These are phyloP conservation scores for Carlito syrichta DNA, from an alignment of 2,113 vertebrate species.

Conservation along the genomic window DNA sequence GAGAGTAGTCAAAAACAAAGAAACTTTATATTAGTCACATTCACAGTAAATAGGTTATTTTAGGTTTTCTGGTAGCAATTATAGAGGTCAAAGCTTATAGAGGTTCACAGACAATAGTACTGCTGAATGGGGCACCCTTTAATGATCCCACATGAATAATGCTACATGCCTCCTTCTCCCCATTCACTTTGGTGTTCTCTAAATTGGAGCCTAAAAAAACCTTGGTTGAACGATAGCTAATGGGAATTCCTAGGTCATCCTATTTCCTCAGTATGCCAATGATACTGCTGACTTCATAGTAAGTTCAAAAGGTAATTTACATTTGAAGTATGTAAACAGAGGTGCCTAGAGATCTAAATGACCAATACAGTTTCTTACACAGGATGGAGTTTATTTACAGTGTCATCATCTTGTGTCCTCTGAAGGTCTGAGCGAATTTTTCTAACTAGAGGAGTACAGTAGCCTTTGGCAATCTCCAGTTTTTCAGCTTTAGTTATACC, in stretches of 20 bases:
- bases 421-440: conserved; percentile 94
- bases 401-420: conserved; percentile 94
- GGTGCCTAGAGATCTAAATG: neutral
- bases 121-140: neutral
- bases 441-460: conserved; percentile 91
- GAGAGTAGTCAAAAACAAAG: neutral
- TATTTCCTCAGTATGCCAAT: neutral
- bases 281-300: neutral
- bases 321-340: neutral
- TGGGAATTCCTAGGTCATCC: neutral
- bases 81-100: neutral
- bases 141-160: neutral
- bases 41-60: neutral
- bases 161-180: neutral
- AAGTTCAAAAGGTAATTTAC: neutral
- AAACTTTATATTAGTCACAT: conserved; percentile 3
- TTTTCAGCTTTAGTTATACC: conserved; percentile 92
- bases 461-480: conserved; percentile 93
- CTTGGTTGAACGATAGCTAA: neutral
- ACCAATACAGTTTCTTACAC: conserved; percentile 81
- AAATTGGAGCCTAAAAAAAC: neutral
- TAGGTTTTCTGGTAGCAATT: neutral
- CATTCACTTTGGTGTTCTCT: neutral
- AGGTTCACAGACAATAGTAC: neutral
- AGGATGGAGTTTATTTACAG: conserved; percentile 93